phyloP scores from a whole-genome alignment of 92 coral and sea anemone genomes.

The Epizoanthus scotinus region DNA sequence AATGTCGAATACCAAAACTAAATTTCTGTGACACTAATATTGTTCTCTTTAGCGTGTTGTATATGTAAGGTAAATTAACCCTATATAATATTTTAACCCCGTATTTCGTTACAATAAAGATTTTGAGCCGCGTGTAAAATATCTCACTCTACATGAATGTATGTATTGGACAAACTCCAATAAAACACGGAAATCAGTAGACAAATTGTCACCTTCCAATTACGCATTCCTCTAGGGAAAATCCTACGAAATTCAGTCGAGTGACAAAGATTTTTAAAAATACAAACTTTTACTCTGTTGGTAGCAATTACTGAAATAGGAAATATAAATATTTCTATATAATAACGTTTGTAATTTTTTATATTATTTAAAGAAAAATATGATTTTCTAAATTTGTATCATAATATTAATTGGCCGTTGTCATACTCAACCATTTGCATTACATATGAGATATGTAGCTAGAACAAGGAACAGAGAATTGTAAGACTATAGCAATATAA shows the following conservation, averaged over 20 bases:
- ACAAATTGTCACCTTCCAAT: not conserved
- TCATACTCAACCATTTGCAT: too few species aligned
- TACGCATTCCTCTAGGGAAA: constrained; percentile 17
- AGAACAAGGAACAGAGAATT: too few species aligned
- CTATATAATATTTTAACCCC: not conserved
- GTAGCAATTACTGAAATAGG: not conserved
- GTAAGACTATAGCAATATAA: too few species aligned
- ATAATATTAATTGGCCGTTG: too few species aligned
- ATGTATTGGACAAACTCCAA: constrained; percentile 17
- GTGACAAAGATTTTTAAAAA: not conserved
- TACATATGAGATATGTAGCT: too few species aligned
- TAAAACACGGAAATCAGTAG: not conserved
- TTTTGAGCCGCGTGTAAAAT: not conserved
- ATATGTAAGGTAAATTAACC: not conserved
- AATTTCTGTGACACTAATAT: not conserved
- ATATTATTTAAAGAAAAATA: too few species aligned
- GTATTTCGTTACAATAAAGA: not conserved
- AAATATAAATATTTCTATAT: not conserved
- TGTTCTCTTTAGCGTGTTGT: not conserved
- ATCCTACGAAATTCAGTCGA: constrained; percentile 10
- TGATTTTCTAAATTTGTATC: too few species aligned
- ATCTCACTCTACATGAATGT: not conserved
- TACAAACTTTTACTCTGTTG: not conserved
- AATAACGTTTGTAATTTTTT: not conserved
- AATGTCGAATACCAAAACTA: not conserved